phyloP scores from a whole-genome alignment of 2,113 vertebrate species.

The Catharus bicknelli region DNA sequence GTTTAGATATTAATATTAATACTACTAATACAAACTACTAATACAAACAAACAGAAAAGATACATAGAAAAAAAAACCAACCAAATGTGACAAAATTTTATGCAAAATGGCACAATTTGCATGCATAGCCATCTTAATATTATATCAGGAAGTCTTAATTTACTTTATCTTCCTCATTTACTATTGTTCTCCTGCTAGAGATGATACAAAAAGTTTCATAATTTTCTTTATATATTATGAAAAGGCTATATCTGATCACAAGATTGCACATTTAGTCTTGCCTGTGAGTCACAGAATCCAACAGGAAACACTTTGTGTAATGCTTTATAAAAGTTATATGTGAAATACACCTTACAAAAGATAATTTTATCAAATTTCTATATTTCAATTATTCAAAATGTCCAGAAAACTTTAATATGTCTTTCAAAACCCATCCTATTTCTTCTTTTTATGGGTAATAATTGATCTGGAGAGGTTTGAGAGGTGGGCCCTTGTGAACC shows the following conservation, averaged over 20 bases:
- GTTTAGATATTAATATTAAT: not conserved
- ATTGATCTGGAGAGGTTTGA: not conserved
- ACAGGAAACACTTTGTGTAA: not conserved
- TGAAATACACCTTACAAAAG: fast-evolving
- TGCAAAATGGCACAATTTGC: not conserved
- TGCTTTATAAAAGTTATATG: not conserved
- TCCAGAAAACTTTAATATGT: not conserved
- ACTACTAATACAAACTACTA: not conserved
- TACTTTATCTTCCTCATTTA: not conserved
- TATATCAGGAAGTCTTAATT: not conserved
- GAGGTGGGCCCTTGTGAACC: not conserved
- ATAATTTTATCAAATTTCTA: not conserved
- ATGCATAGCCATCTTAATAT: not conserved
- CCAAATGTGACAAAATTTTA: fast-evolving
- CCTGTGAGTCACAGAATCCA: not conserved
- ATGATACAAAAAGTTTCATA: not conserved
- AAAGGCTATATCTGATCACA: not conserved
- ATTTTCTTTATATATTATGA: not conserved
- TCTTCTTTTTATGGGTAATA: not conserved
- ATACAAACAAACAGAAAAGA: not conserved
- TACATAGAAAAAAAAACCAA: not conserved
- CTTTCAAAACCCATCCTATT: not conserved
- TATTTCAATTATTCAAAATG: not conserved
- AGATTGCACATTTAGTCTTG: not conserved
- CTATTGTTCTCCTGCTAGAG: not conserved